A percentile compares a stretch with the other conserved stretches of the same genome.
Evolutionary conservation across 2,113 vertebrate genomes (phyloP).

Genomic region (Vireo altiloquus): DNA sequence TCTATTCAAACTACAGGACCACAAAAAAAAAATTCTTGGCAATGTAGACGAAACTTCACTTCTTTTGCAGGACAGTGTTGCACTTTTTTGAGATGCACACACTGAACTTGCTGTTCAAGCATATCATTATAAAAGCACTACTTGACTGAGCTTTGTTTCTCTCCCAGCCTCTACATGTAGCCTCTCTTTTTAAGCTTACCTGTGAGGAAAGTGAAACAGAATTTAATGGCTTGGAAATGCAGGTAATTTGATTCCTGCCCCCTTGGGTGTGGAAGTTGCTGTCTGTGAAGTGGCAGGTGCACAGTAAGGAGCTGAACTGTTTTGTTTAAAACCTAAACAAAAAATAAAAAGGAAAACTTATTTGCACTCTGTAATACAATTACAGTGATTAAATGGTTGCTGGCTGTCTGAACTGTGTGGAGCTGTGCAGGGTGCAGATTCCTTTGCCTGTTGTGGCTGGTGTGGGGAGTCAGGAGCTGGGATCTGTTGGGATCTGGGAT

Average conservation of each 20-base stretch:
- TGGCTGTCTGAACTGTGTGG: conserved; percentile 37
- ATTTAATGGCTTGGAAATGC: not conserved
- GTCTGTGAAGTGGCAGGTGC: conserved; percentile 10
- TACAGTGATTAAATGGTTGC: not conserved
- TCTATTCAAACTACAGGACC: conserved; percentile 15
- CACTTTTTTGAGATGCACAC: not conserved
- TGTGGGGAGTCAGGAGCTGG: not conserved
- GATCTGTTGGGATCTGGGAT: not conserved
- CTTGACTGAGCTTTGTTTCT: not conserved
- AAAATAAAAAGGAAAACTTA: not conserved
- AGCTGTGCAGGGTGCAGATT: not conserved
- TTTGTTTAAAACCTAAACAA: not conserved
- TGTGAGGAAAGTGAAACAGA: not conserved
- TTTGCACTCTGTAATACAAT: not conserved
- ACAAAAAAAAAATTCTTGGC: not conserved
- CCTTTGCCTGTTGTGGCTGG: not conserved
- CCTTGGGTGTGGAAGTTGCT: not conserved
- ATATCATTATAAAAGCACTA: not conserved
- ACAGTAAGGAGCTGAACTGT: not conserved
- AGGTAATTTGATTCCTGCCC: conserved; percentile 10
- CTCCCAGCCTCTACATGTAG: not conserved
- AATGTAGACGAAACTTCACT: not conserved
- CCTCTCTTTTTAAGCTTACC: not conserved
- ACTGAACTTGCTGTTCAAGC: conserved; percentile 35
- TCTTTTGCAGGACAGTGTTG: not conserved